A percentile compares a stretch with the other conserved stretches of the same genome.
These are phyloP conservation scores for Bombycilla garrulus DNA, from an alignment of 2,113 vertebrate species.

Conservation along the genomic window DNA sequence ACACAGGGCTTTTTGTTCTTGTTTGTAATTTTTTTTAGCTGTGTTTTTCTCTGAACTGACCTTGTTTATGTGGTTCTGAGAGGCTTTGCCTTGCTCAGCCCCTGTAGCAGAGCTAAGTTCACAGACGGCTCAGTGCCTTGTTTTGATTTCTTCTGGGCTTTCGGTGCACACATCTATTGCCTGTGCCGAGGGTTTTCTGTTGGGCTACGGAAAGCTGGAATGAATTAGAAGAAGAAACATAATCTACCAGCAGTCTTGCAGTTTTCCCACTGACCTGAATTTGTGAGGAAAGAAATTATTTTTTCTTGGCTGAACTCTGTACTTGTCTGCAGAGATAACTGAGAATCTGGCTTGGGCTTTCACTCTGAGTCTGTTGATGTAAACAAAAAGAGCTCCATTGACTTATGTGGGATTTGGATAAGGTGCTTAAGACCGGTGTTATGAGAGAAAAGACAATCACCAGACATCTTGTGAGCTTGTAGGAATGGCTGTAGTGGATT, in stretches of 20 bases:
- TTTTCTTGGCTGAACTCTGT: neutral
- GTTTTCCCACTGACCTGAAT: neutral
- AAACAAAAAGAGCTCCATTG: neutral
- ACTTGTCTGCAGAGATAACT: neutral
- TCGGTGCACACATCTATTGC: neutral
- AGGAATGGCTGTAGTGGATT: neutral
- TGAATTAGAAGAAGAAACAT: neutral
- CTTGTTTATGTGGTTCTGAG: neutral
- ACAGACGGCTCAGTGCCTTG: neutral
- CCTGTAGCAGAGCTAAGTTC: neutral
- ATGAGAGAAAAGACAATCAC: neutral
- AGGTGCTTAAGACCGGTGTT: neutral
- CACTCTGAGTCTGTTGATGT: neutral
- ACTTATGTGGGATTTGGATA: neutral
- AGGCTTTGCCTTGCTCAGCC: neutral
- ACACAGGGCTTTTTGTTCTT: neutral
- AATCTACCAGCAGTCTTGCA: neutral
- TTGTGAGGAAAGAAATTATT: neutral
- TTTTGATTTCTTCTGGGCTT: conserved; percentile 21
- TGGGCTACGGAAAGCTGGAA: neutral
- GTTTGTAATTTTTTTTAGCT: neutral
- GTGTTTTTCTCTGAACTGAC: neutral
- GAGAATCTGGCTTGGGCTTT: neutral
- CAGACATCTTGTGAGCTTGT: neutral
- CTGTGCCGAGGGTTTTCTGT: neutral